phyloP scores from a whole-genome alignment of 2,797 vertebrate genomes.

The Macropus fuliginosus region DNA sequence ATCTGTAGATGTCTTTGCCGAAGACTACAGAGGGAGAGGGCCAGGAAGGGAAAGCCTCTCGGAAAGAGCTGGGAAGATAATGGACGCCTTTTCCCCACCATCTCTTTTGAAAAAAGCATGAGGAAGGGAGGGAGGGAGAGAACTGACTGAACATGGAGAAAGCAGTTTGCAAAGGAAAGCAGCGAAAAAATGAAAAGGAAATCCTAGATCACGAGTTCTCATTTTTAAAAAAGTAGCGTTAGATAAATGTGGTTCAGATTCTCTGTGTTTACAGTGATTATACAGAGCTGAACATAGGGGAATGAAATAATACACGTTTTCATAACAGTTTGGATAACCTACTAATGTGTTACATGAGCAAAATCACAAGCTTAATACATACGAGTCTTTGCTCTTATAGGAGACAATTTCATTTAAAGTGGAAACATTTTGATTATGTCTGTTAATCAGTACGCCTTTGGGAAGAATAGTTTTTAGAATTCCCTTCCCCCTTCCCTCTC shows the following conservation, averaged over 20 bases:
- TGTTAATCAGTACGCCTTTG: background rate
- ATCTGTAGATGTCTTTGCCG: background rate
- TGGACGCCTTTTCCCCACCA: slow-evolving; percentile 64
- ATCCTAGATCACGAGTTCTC: background rate
- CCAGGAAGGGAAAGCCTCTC: slow-evolving; percentile 28
- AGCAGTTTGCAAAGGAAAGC: slow-evolving; percentile 2
- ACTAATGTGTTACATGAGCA: background rate
- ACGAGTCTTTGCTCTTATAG: background rate
- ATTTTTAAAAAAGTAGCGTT: background rate
- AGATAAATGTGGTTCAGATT: background rate
- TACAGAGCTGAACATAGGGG: background rate
- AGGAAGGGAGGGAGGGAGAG: slow-evolving; percentile 18
- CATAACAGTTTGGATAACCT: slow-evolving; percentile 8
- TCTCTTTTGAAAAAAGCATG: slow-evolving; percentile 18
- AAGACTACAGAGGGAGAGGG: background rate
- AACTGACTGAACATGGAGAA: slow-evolving; percentile 52
- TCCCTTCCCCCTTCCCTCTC: background rate
- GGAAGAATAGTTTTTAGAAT: background rate
- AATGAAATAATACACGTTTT: slow-evolving; percentile 8
- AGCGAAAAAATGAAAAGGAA: background rate
- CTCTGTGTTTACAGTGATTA: background rate
- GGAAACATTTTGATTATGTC: background rate
- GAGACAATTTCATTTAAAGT: slow-evolving; percentile 27
- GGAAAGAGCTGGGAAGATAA: slow-evolving; percentile 58
- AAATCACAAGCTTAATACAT: slow-evolving; percentile 61